Evolutionary conservation across 2,113 vertebrate species (phyloP).

Genomic region (Pteronura brasiliensis): DNA sequence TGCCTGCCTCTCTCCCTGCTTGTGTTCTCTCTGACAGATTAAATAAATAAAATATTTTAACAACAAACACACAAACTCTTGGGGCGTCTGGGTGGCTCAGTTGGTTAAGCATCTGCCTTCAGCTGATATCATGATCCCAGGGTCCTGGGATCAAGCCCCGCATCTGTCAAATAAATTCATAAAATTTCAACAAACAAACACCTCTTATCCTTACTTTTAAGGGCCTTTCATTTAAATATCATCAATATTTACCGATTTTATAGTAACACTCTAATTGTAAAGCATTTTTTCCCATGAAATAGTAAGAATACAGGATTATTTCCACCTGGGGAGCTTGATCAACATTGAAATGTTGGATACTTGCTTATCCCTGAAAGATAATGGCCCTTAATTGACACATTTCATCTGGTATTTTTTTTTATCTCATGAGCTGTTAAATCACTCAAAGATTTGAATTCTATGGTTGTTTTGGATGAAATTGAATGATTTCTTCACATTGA

Average conservation of each 20-base stretch:
- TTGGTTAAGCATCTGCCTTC: no score
- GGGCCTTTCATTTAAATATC: neutral
- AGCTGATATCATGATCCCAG: no score
- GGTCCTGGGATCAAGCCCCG: no score
- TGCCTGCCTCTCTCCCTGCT: no score
- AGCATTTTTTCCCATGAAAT: neutral
- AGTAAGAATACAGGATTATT: neutral
- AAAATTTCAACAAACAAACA: no score
- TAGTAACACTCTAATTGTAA: neutral
- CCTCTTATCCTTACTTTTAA: neutral
- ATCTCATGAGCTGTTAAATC: neutral
- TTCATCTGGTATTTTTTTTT: neutral
- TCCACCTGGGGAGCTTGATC: neutral
- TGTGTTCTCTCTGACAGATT: no score
- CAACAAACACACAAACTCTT: no score
- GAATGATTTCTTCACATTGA: neutral
- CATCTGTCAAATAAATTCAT: no score
- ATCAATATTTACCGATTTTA: neutral
- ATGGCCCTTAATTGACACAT: neutral
- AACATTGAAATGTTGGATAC: neutral
- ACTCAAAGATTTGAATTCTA: neutral
- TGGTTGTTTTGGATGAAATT: neutral
- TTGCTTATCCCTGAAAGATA: neutral
- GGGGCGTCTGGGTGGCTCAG: no score
- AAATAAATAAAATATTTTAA: no score